Evolutionary conservation across 2,888 invertebrate genomes (phyloP).

Genomic region (Epinotia demarniana): DNA sequence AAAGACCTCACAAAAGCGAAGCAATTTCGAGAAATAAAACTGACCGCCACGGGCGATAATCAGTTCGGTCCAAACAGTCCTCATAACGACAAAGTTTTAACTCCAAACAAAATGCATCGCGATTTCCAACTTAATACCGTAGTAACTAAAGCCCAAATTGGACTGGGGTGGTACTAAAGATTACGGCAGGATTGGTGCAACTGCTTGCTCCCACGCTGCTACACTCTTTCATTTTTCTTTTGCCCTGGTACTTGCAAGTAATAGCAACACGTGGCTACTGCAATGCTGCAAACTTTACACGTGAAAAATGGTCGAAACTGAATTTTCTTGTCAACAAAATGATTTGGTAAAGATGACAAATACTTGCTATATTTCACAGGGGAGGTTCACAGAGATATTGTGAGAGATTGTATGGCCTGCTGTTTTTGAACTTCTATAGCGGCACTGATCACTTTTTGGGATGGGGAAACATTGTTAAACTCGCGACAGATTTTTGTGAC

Average conservation of each 20-base stretch:
- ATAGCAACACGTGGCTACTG: constrained; percentile 26
- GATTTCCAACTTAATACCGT: neutral
- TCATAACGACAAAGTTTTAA: neutral
- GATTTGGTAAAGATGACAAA: too few species aligned
- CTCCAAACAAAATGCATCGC: neutral
- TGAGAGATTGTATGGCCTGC: too few species aligned
- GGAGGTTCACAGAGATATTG: too few species aligned
- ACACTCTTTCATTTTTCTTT: constrained; percentile 4
- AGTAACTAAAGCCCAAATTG: neutral
- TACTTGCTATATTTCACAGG: too few species aligned
- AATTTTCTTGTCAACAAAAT: too few species aligned
- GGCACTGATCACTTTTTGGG: too few species aligned
- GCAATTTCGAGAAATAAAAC: constrained; percentile 26
- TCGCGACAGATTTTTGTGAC: too few species aligned
- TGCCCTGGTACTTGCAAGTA: constrained; percentile 5
- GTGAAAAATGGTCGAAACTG: too few species aligned
- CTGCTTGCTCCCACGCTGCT: constrained; percentile 12
- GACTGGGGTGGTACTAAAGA: neutral
- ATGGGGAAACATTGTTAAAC: too few species aligned
- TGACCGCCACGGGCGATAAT: constrained; percentile 28
- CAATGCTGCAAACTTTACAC: neutral
- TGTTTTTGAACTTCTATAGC: too few species aligned
- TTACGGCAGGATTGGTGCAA: constrained; percentile 18
- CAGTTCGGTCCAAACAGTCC: constrained; percentile 13
- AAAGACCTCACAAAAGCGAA: constrained; percentile 26